Base-by-base conservation (phyloP, 2,797 vertebrate genomes). In the Falco berigora region DNA sequence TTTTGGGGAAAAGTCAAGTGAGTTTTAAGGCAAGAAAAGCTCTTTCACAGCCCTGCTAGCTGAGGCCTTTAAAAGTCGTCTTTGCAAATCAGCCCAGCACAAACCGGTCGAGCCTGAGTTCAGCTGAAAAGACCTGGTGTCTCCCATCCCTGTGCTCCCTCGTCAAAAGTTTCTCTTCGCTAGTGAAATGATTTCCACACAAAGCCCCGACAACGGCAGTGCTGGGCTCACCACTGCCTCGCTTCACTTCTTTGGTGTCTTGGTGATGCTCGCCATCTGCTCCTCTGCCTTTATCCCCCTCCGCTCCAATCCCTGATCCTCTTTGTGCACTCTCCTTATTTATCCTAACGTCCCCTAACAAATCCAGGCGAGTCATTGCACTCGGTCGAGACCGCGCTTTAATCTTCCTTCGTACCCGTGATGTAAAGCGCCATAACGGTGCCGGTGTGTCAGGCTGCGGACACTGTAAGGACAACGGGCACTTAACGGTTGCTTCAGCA, bases 291-390 rank as follows among this genome's bases (percentile, higher is more conserved):
- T 96, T 73, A 94, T 84, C 96, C 79, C 83, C 69, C 80, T 79
- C 88, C 34, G 13, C 78, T 77, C 77, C 92, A 89, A 58, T 34
- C 90, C 75, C 58, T 97, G 75, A 96, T 96, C 97, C 96, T 96
- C 94, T 97, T 96, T 92, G 44, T 36, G 24, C 64, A 14, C 82
- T 94, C 80, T 82, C 86, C 96, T 61, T 76, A 13, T 67, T 88
- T 91, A 77, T 55, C 91, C 95, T 50, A 34, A 15, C 5, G 62
- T 86, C 53, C 74, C 59, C 74, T 27, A 47, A 11, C 87, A 93
- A 96, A 87, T 74, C 94, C 80, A 22, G 59, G 77, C 59, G 22
- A 64, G 59, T 44, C 30, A 2, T 9, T 1, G 53, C 24, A 0
- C 34, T 36, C 12, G 8, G 28, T 25, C 1, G 3, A 21, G 72